Evolutionary conservation across 2,797 vertebrate species (phyloP).

Genomic region (Brachyalestes nurse): DNA sequence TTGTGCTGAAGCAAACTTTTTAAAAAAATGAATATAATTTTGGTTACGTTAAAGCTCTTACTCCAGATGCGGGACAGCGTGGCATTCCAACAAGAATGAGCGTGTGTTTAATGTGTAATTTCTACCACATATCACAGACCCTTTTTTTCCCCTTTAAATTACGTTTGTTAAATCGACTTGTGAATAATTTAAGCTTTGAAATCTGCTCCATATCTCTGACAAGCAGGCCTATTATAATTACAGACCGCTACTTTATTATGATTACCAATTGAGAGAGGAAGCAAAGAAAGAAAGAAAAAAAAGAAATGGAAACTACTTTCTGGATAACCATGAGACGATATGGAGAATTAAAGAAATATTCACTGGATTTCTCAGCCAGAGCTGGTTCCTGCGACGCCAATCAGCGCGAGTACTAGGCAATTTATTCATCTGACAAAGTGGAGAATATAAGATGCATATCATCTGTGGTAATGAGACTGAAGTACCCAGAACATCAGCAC

Average conservation of each 20-base stretch:
- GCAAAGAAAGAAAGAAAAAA: conserved; percentile 33
- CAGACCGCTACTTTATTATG: conserved; percentile 70
- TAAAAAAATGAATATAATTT: conserved; percentile 7
- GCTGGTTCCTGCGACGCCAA: conserved; percentile 63
- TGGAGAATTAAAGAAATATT: conserved; percentile 57
- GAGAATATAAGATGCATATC: conserved; percentile 68
- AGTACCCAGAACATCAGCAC: conserved; percentile 69
- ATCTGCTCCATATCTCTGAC: conserved; percentile 71
- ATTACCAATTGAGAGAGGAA: conserved; percentile 69
- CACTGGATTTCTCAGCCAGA: conserved; percentile 61
- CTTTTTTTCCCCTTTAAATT: conserved; percentile 67
- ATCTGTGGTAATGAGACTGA: conserved; percentile 69
- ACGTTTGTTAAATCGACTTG: conserved; percentile 70
- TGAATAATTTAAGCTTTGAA: conserved; percentile 74
- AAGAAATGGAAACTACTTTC: conserved; percentile 40
- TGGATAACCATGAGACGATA: conserved; percentile 54
- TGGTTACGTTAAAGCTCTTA: conserved; percentile 7
- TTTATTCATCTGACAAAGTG: conserved; percentile 60
- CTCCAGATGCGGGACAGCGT: conserved; percentile 50
- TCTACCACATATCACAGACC: conserved; percentile 64
- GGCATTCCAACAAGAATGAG: conserved; percentile 61
- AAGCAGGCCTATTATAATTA: conserved; percentile 74
- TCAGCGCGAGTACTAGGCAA: conserved; percentile 60
- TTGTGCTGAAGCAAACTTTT: not conserved
- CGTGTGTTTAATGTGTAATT: conserved; percentile 61